A percentile compares a stretch with the other conserved stretches of the same genome.
Conservation (phyloP, 2,888 invertebrate species). For the Hypomecis punctinalis region DNA sequence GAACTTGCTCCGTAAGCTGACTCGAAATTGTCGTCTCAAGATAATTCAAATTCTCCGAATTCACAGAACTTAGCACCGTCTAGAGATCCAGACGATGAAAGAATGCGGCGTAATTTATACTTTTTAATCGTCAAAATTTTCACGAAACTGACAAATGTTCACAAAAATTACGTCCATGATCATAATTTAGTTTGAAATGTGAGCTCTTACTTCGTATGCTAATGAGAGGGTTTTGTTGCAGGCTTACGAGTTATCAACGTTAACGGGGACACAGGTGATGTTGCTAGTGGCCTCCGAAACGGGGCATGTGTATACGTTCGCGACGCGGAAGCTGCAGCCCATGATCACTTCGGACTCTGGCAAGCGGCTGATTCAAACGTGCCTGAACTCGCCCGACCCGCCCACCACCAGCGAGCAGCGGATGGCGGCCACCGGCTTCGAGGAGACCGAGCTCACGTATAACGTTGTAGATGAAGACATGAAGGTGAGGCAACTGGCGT, state of each 20-base stretch:
- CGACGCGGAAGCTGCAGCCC: slow-evolving; percentile 98
- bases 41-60: slow-evolving; percentile 29
- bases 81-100: slow-evolving; percentile 30
- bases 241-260: slow-evolving; percentile 99
- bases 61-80: slow-evolving; percentile 22
- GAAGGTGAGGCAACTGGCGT: slow-evolving; percentile 99
- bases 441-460: slow-evolving; percentile 99
- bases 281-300: slow-evolving; percentile 99
- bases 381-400: slow-evolving; percentile 98
- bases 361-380: slow-evolving; percentile 99
- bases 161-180: slow-evolving; percentile 42
- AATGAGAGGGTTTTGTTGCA: slow-evolving; percentile 74
- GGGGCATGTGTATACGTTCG: slow-evolving; percentile 99
- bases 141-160: slow-evolving; percentile 51
- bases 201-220: slow-evolving; percentile 27
- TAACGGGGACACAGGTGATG: slow-evolving; percentile 99
- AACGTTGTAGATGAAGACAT: slow-evolving; percentile 97
- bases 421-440: slow-evolving; percentile 99
- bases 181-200: slow-evolving; percentile 34
- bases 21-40: slow-evolving; percentile 13
- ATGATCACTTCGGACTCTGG: slow-evolving; percentile 99
- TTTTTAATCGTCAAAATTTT: slow-evolving; percentile 37
- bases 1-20: slow-evolving; percentile 16
- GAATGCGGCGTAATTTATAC: slow-evolving; percentile 32
- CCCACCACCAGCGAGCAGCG: slow-evolving; percentile 95